Evolutionary conservation across 64 coral and sea anemone genomes (phyloP).

Genomic region (Actinia tenebrosa): DNA sequence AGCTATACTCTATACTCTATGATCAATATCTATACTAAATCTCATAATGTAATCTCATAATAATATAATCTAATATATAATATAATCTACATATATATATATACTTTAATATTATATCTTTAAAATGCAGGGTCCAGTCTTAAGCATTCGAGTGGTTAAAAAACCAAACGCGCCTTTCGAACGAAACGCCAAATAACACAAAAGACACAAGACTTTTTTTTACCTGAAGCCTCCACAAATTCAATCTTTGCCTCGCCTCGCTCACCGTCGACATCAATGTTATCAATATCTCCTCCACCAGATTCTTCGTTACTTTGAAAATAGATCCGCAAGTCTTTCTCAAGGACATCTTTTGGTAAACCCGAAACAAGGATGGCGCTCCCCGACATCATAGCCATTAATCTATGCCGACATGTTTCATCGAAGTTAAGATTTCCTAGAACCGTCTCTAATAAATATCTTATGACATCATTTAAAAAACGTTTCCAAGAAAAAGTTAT

Average conservation of each 20-base stretch:
- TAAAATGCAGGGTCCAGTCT: too few relatives aligned
- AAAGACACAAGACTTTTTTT: background rate
- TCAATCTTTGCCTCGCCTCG: background rate
- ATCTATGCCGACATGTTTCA: background rate
- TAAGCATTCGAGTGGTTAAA: too few relatives aligned
- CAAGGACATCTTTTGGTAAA: background rate
- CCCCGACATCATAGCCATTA: background rate
- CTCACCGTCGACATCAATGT: background rate
- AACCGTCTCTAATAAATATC: background rate
- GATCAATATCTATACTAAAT: too few relatives aligned
- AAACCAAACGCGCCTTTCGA: too few relatives aligned
- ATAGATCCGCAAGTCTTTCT: conserved; percentile 24
- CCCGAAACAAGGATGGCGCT: background rate
- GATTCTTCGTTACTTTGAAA: conserved; percentile 29
- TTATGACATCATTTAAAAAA: too few relatives aligned
- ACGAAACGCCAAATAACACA: too few relatives aligned
- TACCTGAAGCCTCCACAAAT: background rate
- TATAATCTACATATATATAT: too few relatives aligned
- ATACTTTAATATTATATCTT: too few relatives aligned
- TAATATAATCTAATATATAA: too few relatives aligned
- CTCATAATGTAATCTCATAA: too few relatives aligned
- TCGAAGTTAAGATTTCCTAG: background rate
- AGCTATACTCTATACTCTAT: too few relatives aligned
- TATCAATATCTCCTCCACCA: conserved; percentile 33
- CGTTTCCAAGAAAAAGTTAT: too few relatives aligned